phyloP scores from a whole-genome alignment of 2,888 invertebrate genomes.

The Petrophora chlorosata region DNA sequence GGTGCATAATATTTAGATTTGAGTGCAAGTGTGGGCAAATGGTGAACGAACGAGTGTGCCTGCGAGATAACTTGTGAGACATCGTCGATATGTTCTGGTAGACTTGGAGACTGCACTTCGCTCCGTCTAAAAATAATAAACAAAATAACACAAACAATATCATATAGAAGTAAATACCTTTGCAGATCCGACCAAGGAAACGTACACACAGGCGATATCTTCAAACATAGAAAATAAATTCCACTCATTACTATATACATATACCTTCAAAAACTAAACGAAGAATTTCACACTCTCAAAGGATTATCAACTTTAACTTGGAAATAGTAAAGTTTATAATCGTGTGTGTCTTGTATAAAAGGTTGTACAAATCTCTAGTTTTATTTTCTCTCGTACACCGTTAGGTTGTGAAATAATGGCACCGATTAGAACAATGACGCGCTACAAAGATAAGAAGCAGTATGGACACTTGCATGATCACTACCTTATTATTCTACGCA shows the following conservation, averaged over 20 bases:
- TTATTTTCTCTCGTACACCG: conserved; percentile 22
- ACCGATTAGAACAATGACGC: conserved; percentile 22
- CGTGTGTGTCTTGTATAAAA: neutral
- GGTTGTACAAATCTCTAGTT: conserved; percentile 23
- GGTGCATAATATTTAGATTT: too few species aligned
- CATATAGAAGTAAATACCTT: too few species aligned
- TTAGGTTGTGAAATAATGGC: conserved; percentile 21
- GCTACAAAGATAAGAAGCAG: neutral
- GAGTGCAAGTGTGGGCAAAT: too few species aligned
- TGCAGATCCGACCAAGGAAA: too few species aligned
- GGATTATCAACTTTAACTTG: neutral
- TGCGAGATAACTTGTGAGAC: too few species aligned
- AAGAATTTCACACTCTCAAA: neutral
- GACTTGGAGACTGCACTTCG: too few species aligned
- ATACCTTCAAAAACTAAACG: conserved; percentile 10
- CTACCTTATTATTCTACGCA: too few species aligned
- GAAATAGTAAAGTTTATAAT: conserved; percentile 1
- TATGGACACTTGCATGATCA: conserved; percentile 6
- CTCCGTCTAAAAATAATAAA: too few species aligned
- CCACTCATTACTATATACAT: conserved; percentile 19
- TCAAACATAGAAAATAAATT: conserved; percentile 19
- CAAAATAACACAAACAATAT: too few species aligned
- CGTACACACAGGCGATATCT: conserved; percentile 3
- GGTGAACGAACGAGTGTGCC: too few species aligned
- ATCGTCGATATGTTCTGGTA: too few species aligned